Percentiles rank a stretch among this genome's conserved stretches.
Conservation (phyloP, 1,140 invertebrate species). For the Micrasema minimum region DNA sequence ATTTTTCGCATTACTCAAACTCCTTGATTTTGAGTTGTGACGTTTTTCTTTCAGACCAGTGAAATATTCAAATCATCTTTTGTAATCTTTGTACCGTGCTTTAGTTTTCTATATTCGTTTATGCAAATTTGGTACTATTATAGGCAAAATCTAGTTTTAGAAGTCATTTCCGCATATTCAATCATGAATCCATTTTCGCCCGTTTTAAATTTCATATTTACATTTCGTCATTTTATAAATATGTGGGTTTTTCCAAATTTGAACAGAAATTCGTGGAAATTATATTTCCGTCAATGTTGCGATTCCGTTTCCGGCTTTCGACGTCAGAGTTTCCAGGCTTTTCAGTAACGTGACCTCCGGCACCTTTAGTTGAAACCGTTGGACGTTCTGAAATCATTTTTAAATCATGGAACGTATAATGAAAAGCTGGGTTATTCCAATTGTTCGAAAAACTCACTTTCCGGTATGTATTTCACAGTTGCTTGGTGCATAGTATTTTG, state of each 20-base stretch:
- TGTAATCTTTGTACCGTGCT: too few species aligned
- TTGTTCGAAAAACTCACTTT: conserved; percentile 3
- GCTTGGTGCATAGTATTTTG: background rate
- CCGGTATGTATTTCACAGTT: background rate
- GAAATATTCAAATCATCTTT: too few species aligned
- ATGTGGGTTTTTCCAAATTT: background rate
- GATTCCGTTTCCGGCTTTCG: conserved; percentile 28
- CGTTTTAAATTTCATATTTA: too few species aligned
- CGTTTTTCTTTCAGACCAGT: too few species aligned
- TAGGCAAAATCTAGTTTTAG: too few species aligned
- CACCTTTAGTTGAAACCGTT: background rate
- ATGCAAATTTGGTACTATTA: too few species aligned
- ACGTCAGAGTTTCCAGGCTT: conserved; percentile 17
- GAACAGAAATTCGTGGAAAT: conserved; percentile 20
- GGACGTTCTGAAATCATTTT: conserved; percentile 6
- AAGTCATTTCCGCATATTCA: background rate
- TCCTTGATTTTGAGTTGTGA: too few species aligned
- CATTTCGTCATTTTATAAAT: conserved; percentile 8
- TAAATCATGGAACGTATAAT: too few species aligned
- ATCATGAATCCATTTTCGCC: background rate
- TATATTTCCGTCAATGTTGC: conserved; percentile 22
- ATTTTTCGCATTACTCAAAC: too few species aligned
- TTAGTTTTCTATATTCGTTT: too few species aligned
- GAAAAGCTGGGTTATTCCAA: background rate
- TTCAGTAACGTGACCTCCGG: conserved; percentile 16